Conservation (phyloP, 1,140 invertebrate species). For the Teleopsis dalmanni region DNA sequence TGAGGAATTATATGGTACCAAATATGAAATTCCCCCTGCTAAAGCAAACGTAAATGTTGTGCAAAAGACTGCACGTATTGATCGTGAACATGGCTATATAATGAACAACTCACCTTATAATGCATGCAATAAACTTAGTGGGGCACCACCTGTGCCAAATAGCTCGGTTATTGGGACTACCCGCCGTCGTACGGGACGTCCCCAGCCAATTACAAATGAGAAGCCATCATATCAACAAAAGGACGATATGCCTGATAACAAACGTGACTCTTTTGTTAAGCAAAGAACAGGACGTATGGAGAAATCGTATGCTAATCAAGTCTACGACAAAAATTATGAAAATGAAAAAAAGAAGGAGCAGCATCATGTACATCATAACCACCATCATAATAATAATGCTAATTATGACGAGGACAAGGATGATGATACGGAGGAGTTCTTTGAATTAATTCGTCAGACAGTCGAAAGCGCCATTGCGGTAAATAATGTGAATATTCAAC, state of each 20-base stretch:
- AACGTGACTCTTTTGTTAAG: background rate
- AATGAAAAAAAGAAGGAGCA: constrained; percentile 12
- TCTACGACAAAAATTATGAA: constrained; percentile 1
- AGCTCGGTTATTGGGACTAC: background rate
- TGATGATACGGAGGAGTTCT: constrained; percentile 38
- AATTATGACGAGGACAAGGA: constrained; percentile 30
- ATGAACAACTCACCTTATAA: constrained; percentile 11
- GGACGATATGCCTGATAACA: background rate
- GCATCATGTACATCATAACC: constrained; percentile 10
- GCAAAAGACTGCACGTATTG: constrained; percentile 15
- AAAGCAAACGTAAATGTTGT: constrained; percentile 13
- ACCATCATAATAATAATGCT: constrained; percentile 7
- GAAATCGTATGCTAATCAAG: constrained; percentile 1
- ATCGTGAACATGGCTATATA: constrained; percentile 1
- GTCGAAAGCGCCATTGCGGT: constrained; percentile 33
- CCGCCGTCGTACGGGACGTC: background rate
- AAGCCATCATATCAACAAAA: background rate
- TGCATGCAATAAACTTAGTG: constrained; percentile 5
- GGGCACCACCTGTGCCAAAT: background rate
- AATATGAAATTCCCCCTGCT: constrained; percentile 23
- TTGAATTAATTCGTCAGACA: constrained; percentile 33
- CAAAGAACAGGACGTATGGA: constrained; percentile 2
- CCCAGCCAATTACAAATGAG: background rate
- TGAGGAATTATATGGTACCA: constrained; percentile 33
- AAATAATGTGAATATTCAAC: background rate